A percentile compares a stretch with the other conserved stretches of the same genome.
These are phyloP conservation scores for Agrochola lota DNA, from an alignment of 2,888 invertebrate genomes.

Conservation along the genomic window DNA sequence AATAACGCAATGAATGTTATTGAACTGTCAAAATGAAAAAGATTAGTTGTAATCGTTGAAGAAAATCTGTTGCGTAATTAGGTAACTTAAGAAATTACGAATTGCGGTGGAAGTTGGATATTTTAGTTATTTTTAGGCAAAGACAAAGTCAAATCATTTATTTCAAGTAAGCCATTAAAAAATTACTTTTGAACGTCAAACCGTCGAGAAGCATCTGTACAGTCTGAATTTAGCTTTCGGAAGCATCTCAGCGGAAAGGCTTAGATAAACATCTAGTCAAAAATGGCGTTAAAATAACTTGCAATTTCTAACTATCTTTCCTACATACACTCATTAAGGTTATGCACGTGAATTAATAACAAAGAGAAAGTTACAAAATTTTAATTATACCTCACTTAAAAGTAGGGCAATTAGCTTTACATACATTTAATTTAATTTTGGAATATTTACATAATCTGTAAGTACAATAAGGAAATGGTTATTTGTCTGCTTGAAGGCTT, in stretches of 20 bases:
- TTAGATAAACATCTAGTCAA: neutral
- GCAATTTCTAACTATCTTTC: neutral
- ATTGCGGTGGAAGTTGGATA: too few relatives aligned
- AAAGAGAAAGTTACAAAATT: slow-evolving; percentile 64
- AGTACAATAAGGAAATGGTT: slow-evolving; percentile 27
- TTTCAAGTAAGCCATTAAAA: too few relatives aligned
- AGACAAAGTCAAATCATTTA: too few relatives aligned
- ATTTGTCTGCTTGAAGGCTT: slow-evolving; percentile 9
- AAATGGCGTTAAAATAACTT: slow-evolving; percentile 5
- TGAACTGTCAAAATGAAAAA: too few relatives aligned
- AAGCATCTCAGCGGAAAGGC: neutral
- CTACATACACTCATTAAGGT: slow-evolving; percentile 28
- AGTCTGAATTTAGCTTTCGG: too few relatives aligned
- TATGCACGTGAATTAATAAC: slow-evolving; percentile 44
- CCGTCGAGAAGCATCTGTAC: neutral
- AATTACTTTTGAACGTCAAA: too few relatives aligned
- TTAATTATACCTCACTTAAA: slow-evolving; percentile 56
- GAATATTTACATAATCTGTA: slow-evolving; percentile 35
- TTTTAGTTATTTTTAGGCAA: too few relatives aligned
- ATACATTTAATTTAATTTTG: slow-evolving; percentile 52
- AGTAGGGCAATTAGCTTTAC: slow-evolving; percentile 59
- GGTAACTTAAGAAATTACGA: too few relatives aligned
- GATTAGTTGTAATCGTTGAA: too few relatives aligned
- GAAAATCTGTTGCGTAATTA: too few relatives aligned
- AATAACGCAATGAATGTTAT: too few relatives aligned